A percentile compares a stretch with the other conserved stretches of the same genome.
Conservation (phyloP, 1,140 invertebrate species). For the Chironomus striatipennis region DNA sequence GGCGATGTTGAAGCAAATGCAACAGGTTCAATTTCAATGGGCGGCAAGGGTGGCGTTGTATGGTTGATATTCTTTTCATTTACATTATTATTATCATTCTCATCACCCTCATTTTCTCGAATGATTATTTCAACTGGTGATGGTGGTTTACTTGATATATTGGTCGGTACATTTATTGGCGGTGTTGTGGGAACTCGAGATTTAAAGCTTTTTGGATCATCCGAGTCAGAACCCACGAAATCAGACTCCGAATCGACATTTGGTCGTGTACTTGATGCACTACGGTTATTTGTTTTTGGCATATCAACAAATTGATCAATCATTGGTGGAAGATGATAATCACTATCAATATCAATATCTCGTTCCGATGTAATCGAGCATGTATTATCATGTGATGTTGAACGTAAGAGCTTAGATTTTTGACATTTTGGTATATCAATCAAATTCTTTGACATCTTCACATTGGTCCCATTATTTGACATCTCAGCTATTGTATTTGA, state of each 20-base stretch:
- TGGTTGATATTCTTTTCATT: neutral
- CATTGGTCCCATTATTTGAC: conserved; percentile 28
- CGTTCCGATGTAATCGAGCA: neutral
- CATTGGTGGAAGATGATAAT: conserved; percentile 57
- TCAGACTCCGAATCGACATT: conserved; percentile 57
- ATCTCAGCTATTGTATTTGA: conserved; percentile 4
- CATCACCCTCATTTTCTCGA: neutral
- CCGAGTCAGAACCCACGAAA: conserved; percentile 46
- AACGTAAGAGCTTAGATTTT: conserved; percentile 25
- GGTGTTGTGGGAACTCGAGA: conserved; percentile 31
- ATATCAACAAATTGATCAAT: conserved; percentile 40
- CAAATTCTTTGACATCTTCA: conserved; percentile 34
- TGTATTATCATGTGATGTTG: conserved; percentile 30
- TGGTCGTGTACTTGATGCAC: conserved; percentile 53
- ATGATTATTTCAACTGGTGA: conserved; percentile 22
- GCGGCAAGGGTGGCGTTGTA: neutral
- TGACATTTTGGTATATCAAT: conserved; percentile 27
- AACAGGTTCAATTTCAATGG: neutral
- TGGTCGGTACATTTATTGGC: neutral
- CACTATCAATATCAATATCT: conserved; percentile 28
- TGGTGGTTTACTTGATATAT: neutral
- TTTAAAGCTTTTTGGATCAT: conserved; percentile 41
- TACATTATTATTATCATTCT: neutral
- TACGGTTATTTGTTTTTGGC: conserved; percentile 36
- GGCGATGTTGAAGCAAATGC: neutral